A percentile compares a stretch with the other conserved stretches of the same genome.
Conservation (phyloP, 2,888 invertebrate species). For the Scaeva pyrastri region DNA sequence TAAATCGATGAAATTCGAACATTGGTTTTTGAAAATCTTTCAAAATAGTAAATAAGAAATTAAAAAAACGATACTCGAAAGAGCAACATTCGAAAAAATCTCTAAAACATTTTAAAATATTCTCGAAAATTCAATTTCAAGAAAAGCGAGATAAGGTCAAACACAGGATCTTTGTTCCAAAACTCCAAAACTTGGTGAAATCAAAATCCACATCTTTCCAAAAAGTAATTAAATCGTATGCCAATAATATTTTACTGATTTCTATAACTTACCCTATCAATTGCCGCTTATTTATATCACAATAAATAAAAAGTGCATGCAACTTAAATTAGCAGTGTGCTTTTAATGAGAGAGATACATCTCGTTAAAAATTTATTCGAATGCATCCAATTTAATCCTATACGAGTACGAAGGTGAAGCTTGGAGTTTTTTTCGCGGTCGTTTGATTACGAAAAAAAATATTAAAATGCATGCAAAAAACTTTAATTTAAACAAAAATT, state of each 20-base stretch:
- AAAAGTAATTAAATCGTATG: background rate
- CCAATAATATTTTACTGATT: background rate
- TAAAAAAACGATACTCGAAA: no score
- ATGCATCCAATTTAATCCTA: conserved; percentile 10
- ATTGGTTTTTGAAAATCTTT: no score
- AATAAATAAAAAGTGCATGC: background rate
- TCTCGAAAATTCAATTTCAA: no score
- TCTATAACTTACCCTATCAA: background rate
- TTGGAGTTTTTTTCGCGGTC: conserved; percentile 49
- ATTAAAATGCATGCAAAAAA: conserved; percentile 62
- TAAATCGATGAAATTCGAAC: no score
- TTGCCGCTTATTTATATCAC: background rate
- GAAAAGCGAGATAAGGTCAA: no score
- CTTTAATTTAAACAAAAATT: conserved; percentile 29
- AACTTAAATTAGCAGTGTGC: conserved; percentile 22
- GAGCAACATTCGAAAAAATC: no score
- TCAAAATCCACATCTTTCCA: no score
- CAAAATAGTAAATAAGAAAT: no score
- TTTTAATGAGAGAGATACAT: conserved; percentile 63
- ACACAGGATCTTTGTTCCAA: no score
- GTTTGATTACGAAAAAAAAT: conserved; percentile 66
- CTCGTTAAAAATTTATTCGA: conserved; percentile 65
- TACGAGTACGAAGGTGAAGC: conserved; percentile 39
- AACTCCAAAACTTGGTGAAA: no score
- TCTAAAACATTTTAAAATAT: no score